A percentile compares a stretch with the other conserved stretches of the same genome.
Conservation (phyloP, 2,888 invertebrate genomes). For the Xylota sylvarum region DNA sequence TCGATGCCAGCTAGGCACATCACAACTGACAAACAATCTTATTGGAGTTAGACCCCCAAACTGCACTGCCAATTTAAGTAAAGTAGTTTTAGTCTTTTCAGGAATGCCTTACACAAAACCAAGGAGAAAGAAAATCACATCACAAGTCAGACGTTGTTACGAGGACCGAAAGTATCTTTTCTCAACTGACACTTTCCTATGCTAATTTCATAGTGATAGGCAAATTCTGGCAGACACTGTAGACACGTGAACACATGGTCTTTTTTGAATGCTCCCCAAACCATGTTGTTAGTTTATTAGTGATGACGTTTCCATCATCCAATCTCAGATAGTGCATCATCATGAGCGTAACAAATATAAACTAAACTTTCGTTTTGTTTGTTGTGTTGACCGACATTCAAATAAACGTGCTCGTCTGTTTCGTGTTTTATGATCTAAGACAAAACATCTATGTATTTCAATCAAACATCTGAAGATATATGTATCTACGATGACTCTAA, state of each 20-base stretch:
- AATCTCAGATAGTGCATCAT: slow-evolving; percentile 5
- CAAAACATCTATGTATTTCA: not conserved
- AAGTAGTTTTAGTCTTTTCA: no score
- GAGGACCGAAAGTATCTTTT: no score
- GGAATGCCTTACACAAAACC: no score
- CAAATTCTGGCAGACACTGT: slow-evolving; percentile 6
- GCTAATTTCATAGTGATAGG: no score
- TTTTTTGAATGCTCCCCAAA: not conserved
- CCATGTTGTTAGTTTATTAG: not conserved
- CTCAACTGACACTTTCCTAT: no score
- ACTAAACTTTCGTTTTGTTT: slow-evolving; percentile 12
- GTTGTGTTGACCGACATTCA: slow-evolving; percentile 21
- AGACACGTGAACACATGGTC: not conserved
- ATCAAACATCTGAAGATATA: not conserved
- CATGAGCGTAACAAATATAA: slow-evolving; percentile 8
- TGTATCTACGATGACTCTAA: not conserved
- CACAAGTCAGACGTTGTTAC: no score
- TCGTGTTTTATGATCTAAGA: slow-evolving; percentile 22
- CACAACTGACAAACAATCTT: no score
- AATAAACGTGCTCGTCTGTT: slow-evolving; percentile 25
- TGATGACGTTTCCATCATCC: slow-evolving; percentile 21
- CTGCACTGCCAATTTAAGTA: no score
- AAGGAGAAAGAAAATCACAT: no score
- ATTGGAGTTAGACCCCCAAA: no score
- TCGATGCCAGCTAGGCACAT: no score